Evolutionary conservation across 2,113 vertebrate genomes (phyloP), one percentile per base, ranked within the genome.

Genomic region (Solea senegalensis): DNA sequence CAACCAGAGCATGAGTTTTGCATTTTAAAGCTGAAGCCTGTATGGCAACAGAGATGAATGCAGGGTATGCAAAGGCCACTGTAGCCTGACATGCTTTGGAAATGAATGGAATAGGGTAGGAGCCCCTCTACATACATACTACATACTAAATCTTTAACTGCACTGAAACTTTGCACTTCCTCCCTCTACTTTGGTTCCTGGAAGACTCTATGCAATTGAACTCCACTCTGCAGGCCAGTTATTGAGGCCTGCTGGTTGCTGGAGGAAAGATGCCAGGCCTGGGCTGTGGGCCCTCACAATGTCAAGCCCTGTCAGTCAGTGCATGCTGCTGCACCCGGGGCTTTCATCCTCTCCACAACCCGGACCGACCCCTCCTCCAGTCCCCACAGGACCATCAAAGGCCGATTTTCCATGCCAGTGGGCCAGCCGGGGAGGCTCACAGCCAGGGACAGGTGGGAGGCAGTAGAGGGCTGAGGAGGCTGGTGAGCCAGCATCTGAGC

Each of bases 361-460:
- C 65, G 15, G 39, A 50, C 79, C 65, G 8, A 74, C 60, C 49
- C 76, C 81, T 77, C 78, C 73, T 56, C 79, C 76, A 55, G 74
- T 85, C 84, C 77, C 81, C 82, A 80, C 57, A 82, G 90, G 90
- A 91, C 93, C 94, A 95, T 95, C 95, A 86, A 94, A 94, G 93
- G 90, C 82, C 82, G 80, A 91, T 94, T 94, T 91, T 92, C 93
- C 91, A 65, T 80, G 90, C 94, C 78, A 90, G 89, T 90, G 75
- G 91, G 88, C 92, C 87, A 85, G 83, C 76, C 77, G 16, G 72
- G 89, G 91, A 71, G 64, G 86, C 90, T 84, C 77, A 62, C 83
- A 72, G 94, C 94, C 87, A 94, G 90, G 84, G 89, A 91, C 92
- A 93, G 88, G 91, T 92, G 91, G 89, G 85, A 91, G 89, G 84